Evolutionary conservation across 2,113 vertebrate genomes (phyloP).

Genomic region (Gnathonemus longibarbis): DNA sequence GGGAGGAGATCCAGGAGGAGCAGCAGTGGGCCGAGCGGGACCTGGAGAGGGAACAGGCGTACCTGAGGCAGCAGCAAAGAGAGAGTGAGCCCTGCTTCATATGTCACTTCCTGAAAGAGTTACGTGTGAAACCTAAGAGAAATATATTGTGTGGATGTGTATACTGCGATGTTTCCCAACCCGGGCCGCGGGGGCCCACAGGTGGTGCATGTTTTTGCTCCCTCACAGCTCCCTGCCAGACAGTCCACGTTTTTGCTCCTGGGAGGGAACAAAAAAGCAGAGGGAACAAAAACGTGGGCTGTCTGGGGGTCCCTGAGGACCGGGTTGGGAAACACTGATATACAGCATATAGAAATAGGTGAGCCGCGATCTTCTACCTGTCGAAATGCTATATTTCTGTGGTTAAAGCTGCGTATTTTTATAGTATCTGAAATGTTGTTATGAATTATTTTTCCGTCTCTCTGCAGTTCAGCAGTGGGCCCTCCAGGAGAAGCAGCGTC

Average conservation of each 20-base stretch:
- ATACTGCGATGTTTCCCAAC: not conserved
- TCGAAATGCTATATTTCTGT: not conserved
- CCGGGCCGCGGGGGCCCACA: not conserved
- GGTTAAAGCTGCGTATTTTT: not conserved
- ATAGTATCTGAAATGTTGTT: not conserved
- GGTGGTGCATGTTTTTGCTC: not conserved
- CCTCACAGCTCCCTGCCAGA: not conserved
- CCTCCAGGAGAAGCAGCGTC: conserved; percentile 65
- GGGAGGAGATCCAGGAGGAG: conserved; percentile 69
- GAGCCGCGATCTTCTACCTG: not conserved
- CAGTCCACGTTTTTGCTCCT: not conserved
- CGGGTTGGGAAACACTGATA: not conserved
- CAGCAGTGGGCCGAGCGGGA: conserved; percentile 70
- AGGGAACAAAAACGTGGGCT: not conserved
- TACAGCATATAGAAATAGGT: not conserved
- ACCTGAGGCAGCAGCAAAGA: conserved; percentile 61
- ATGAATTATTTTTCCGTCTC: conserved; percentile 16
- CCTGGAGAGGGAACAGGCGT: conserved; percentile 68
- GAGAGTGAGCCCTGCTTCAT: conserved; percentile 62
- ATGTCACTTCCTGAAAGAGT: not conserved
- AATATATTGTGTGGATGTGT: not conserved
- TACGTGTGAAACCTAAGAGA: not conserved
- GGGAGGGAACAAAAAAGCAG: not conserved
- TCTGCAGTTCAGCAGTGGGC: conserved; percentile 79
- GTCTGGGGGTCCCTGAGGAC: not conserved